Base-by-base conservation (phyloP, 2,888 invertebrate genomes). In the Netelia virgata region DNA sequence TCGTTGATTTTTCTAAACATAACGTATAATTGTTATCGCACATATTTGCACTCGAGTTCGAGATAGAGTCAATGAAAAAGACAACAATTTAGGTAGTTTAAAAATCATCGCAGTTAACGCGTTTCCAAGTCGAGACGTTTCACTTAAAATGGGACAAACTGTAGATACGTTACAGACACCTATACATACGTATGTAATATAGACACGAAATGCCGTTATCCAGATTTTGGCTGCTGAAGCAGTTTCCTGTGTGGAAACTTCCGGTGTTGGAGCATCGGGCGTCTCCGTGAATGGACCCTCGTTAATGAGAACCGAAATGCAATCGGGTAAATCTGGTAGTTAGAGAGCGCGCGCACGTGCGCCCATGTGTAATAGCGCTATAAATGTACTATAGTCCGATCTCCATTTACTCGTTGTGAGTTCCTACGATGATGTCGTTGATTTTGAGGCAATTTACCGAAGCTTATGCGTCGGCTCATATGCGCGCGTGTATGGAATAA, bases 211-310 rank as follows among this genome's bases (percentile, higher is more conserved):
- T 28, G 63, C 28, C 43, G 68, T 53, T 73, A 74, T 59, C 66
- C 55, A 55, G 73, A 74, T 55, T 69, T 63, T 74, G 73, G 50
- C 16, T n/a, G 9, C 11, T 53, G 73, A 14, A 72, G 20, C n/a
- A 55, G 61, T 47, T 69, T 82, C 77, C 82, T 73, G 53, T 28
- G 73, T 23, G 6, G 68, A 28, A 73, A 78, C 73, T 82, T 82
- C 82, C 82, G 77, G 77, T 69, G 43, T 16, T 14, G 68, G 28
- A 73, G 73, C 73, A 77, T 82, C 82, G 77, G 77, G 77, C 55
- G 28, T 47, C 10, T 47, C 14, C 47, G 50, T 36, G 64, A 74
- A 73, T 64, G 47, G 64, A 9, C 20, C 69, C 3, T 74, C 73
- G 69, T 83, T 78, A 83, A 77, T 83, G 55, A 5, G 68, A 11